phyloP scores from a whole-genome alignment of 2,113 vertebrate genomes.

The Mustela lutreola region DNA sequence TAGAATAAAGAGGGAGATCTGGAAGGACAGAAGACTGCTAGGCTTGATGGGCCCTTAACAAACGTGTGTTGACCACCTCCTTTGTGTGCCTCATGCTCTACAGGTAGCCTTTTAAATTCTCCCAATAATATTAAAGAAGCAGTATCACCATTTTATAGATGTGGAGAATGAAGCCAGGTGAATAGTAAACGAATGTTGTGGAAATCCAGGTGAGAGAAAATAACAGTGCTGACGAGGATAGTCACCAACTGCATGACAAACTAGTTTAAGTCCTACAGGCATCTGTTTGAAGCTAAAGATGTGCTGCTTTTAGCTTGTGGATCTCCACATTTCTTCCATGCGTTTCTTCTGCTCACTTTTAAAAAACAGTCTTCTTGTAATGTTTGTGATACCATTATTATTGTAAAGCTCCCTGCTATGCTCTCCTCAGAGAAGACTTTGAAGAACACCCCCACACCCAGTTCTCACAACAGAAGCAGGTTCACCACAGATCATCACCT shows the following conservation, averaged over 20 bases:
- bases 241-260: background rate
- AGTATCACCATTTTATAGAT: background rate
- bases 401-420: background rate
- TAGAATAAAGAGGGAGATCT: background rate
- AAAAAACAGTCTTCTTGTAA: background rate
- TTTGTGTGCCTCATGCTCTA: slow-evolving; percentile 17
- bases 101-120: slow-evolving; percentile 38
- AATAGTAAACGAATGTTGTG: background rate
- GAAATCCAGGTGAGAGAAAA: background rate
- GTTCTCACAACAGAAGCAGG: background rate
- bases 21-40: background rate
- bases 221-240: background rate
- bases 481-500: background rate
- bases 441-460: background rate
- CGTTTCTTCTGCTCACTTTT: background rate
- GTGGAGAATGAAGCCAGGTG: background rate
- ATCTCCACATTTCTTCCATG: slow-evolving; percentile 17
- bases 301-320: background rate
- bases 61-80: background rate
- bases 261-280: background rate
- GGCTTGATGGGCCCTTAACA: background rate
- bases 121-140: background rate
- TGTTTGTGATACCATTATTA: background rate
- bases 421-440: background rate
- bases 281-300: background rate